Base-by-base conservation (phyloP, 1,140 invertebrate genomes). In the Yoshiicerus persimilis region DNA sequence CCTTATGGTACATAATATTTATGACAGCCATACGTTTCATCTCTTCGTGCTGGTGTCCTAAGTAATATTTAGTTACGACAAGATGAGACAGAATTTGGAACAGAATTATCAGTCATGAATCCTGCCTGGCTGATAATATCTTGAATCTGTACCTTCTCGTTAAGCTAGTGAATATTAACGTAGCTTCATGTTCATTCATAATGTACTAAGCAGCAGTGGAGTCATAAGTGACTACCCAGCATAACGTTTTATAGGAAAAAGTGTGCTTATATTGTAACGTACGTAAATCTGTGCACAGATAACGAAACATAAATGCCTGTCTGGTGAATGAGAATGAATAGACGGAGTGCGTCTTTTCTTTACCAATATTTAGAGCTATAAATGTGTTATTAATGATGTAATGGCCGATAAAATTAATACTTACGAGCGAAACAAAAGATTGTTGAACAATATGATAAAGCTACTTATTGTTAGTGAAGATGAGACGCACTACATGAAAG, bases 61-160 rank as follows among this genome's bases (percentile, higher is more conserved):
- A 38, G 34, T 38, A 80, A 32, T 38, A 36, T 80, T 80, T 80
- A 38, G 32, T 36, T 70, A 70, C 3, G 13, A 70, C 25, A 70
- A 70, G 25, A 70, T 16, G 66, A 70, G 66, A 80, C 75, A 80
- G 75, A 80, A 77, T 36, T 80, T 80, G 30, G n/a, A 80, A 80
- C n/a, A 32, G 32, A 36, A n/a, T 80, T 80, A 80, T 80, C 75
- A 80, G 75, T 80, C 32, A 80, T 80, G 75, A 36, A 80, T 80
- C n/a, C 34, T 80, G 75, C 38, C 75, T 80, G 38, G 20, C 30
- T 38, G 75, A 80, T 80, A 80, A 9, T 16, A 80, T 80, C 75
- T 36, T 8, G 30, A 70, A 70, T 70, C 25, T 4, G 9, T 41
- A 11, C 39, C 39, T 2, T 56, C 13, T 4, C 13, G 47, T 56